phyloP scores from a whole-genome alignment of 2,113 vertebrate genomes.

The Coptodon bakossiorum region DNA sequence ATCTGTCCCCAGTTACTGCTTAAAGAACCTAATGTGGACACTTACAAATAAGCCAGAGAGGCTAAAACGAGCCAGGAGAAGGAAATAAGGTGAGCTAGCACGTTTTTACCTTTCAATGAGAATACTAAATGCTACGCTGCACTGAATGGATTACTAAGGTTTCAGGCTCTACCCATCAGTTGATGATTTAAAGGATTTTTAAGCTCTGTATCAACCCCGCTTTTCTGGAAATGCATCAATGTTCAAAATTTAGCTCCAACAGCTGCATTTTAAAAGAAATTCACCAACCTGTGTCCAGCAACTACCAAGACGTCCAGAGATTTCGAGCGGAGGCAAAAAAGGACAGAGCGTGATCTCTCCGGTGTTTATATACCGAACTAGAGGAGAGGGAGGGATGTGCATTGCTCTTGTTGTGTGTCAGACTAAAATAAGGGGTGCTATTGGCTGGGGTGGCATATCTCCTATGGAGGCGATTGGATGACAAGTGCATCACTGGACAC shows the following conservation, averaged over 20 bases:
- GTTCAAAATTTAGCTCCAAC: background rate
- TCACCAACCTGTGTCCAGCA: constrained; percentile 48
- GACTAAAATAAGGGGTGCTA: constrained; percentile 24
- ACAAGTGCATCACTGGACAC: constrained; percentile 1
- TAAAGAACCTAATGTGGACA: background rate
- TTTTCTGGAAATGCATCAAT: background rate
- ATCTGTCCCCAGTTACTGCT: background rate
- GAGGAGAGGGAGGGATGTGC: constrained; percentile 30
- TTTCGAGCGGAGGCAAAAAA: constrained; percentile 57
- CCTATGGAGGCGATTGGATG: constrained; percentile 50
- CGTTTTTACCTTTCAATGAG: background rate
- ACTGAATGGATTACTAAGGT: background rate
- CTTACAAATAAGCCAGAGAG: background rate
- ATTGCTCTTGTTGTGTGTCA: constrained; percentile 23
- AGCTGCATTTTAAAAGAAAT: background rate
- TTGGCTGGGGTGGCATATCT: constrained; percentile 49
- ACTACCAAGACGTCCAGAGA: constrained; percentile 19
- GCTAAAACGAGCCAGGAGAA: background rate
- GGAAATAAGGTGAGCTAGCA: constrained; percentile 8
- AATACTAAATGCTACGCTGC: background rate
- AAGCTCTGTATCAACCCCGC: rapidly evolving
- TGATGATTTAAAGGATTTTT: background rate
- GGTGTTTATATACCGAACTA: constrained; percentile 62
- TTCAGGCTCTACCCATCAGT: background rate
- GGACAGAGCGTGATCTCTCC: constrained; percentile 44